Base-by-base conservation (phyloP, 2,888 invertebrate genomes). In the Rhingia rostrata region DNA sequence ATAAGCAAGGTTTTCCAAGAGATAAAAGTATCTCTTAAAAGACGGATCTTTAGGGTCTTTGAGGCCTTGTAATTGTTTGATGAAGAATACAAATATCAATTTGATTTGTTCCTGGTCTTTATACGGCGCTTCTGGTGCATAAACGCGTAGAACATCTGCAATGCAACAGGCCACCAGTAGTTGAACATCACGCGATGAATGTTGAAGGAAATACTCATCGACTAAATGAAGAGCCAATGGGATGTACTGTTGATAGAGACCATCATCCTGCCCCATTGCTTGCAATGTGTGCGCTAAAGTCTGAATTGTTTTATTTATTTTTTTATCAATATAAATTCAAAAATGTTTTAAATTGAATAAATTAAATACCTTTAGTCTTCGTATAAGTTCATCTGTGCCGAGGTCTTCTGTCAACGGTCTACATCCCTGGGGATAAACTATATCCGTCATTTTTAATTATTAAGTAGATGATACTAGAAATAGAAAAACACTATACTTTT, bases 61-160 rank as follows among this genome's bases (percentile, higher is more conserved):
- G 32, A 99, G 93, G 12, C 99, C 99, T 87, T 96, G 94, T 86
- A 99, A 92, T 92, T 99, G 98, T 89, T 97, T 96, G 86, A 98
- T 98, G 86, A 99, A 94, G 92, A 99, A 99, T 92, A 97, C 93
- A 92, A 99, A 99, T 91, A 98, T 97, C 14, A 95, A 93, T 91
- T 95, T 96, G 79, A 99, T 96, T 93, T 98, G 97, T 83, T 97
- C 97, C 83, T 97, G 95, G 90, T 98, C 98, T 92, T 98, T 98
- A 91, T 98, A 99, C 0, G 99, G 99, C 43, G 98, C 98, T 90
- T 99, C 98, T 0, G 99, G 99, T 1, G 99, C 99, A 92, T 98
- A 99, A 5, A 99, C 97, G 79, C 99, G 93, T 86, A 99, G 94
- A 39, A 99, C 97, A 92, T 99, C 99, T 5, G 99, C 99, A 89